phyloP scores from a whole-genome alignment of 2,113 vertebrate species.

The Pangasianodon hypophthalmus region DNA sequence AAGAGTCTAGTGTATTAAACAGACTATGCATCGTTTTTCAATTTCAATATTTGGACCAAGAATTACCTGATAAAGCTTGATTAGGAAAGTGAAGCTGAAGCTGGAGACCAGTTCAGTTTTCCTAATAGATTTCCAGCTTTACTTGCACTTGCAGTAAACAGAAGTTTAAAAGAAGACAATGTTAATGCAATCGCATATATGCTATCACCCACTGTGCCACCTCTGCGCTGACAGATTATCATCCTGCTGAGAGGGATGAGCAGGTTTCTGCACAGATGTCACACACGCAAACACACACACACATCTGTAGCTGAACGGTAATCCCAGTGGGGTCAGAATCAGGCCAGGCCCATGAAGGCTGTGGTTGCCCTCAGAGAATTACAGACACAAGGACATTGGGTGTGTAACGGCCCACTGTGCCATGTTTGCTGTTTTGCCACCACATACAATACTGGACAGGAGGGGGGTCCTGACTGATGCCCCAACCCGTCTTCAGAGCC shows the following conservation, averaged over 20 bases:
- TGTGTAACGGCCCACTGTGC: slow-evolving; percentile 45
- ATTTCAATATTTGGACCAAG: neutral
- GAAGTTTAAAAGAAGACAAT: slow-evolving; percentile 11
- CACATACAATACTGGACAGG: slow-evolving; percentile 46
- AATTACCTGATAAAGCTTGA: neutral
- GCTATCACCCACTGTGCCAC: slow-evolving; percentile 12
- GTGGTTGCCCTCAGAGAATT: slow-evolving; percentile 51
- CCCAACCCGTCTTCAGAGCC: slow-evolving; percentile 43
- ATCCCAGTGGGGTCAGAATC: slow-evolving; percentile 56
- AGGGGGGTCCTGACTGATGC: slow-evolving; percentile 43
- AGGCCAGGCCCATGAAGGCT: slow-evolving; percentile 43
- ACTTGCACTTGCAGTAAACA: neutral
- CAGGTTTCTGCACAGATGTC: slow-evolving; percentile 36
- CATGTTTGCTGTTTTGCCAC: slow-evolving; percentile 38
- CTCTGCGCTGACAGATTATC: slow-evolving; percentile 44
- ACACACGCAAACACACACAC: slow-evolving; percentile 31
- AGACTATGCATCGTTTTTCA: neutral
- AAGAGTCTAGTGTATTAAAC: neutral
- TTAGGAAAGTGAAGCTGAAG: neutral
- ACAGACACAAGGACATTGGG: slow-evolving; percentile 60
- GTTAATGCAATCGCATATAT: slow-evolving; percentile 17
- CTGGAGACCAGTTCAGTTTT: neutral
- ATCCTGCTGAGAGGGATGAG: slow-evolving; percentile 25
- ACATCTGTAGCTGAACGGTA: slow-evolving; percentile 31
- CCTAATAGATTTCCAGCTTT: neutral